Evolutionary conservation across 2,113 vertebrate genomes (phyloP).

Genomic region (Corvus moneduloides): DNA sequence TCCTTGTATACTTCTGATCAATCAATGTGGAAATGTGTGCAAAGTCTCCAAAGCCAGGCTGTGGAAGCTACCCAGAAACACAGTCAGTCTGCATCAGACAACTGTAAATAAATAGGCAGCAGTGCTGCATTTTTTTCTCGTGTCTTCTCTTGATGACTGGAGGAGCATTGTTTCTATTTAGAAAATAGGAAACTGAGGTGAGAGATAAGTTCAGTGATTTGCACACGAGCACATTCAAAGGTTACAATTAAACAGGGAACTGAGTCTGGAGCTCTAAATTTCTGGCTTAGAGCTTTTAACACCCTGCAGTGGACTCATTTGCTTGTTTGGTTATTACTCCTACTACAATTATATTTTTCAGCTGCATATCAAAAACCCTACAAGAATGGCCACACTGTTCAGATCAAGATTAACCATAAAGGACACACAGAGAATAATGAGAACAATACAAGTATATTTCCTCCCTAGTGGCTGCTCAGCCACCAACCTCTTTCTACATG

Average conservation of each 20-base stretch:
- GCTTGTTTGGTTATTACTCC: background rate
- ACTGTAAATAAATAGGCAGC: background rate
- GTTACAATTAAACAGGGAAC: background rate
- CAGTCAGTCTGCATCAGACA: background rate
- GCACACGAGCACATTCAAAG: background rate
- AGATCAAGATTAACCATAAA: background rate
- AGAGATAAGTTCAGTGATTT: background rate
- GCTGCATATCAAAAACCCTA: background rate
- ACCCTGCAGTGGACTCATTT: background rate
- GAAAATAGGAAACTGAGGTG: background rate
- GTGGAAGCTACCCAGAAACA: background rate
- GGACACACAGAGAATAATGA: background rate
- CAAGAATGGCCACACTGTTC: background rate
- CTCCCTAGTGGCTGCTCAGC: background rate
- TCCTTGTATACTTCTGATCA: background rate
- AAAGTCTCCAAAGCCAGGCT: background rate
- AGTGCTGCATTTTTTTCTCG: background rate
- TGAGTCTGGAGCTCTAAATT: background rate
- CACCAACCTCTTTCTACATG: background rate
- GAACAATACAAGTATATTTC: background rate
- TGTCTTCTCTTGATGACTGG: background rate
- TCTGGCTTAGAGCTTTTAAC: background rate
- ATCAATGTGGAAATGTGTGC: background rate
- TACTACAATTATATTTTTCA: background rate
- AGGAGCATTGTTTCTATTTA: background rate